Base-by-base conservation (phyloP, 2,888 invertebrate species). In the Cartodere bifasciata region DNA sequence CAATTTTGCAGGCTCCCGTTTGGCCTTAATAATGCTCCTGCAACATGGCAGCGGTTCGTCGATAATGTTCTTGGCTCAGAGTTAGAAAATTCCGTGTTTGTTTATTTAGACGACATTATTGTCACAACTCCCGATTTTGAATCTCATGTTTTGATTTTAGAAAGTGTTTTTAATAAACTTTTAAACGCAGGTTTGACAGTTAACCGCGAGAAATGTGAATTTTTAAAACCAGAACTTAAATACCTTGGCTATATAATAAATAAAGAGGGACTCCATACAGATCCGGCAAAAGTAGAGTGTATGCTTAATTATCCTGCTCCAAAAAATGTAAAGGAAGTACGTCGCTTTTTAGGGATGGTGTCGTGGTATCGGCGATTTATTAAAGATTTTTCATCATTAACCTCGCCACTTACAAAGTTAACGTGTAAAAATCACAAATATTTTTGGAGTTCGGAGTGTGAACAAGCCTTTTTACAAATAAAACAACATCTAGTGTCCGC, bases 1-100 rank as follows among this genome's bases (percentile, higher is more conserved):
- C 44, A 53, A 5, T 56, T 53, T 24, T 35, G 21, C 2, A 38
- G 45, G 0, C 39, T 53, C 44, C 49, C 52, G 0, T 50, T 52
- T 23, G 52, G 50, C 1, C 21, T 50, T 1, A 34, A 39, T 5
- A 46, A 47, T 14, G 41, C 48, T 0, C 48, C 50, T 1, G 46
- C 49, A 1, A 49, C 49, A 2, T 53, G 42, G 28, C 50, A 50
- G 29, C 32, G 48, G 1, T 23, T 50, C 4, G 36, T 52, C 1
- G 50, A 53, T 15, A 28, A 26, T 3, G 30, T 52, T 2, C 27
- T 51, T 1, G 46, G 46, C 4, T 31, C 41, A 3, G 41, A 42
- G 21, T 23, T 41, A 5, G 33, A 40, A 31, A 43, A 9, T 30
- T 45, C 17, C 40, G 46, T 15, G 23, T 40, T 32, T 22, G 42